These are phyloP conservation scores for Zosterops borbonicus DNA, from an alignment of 2,113 vertebrate species.

Conservation along the genomic window DNA sequence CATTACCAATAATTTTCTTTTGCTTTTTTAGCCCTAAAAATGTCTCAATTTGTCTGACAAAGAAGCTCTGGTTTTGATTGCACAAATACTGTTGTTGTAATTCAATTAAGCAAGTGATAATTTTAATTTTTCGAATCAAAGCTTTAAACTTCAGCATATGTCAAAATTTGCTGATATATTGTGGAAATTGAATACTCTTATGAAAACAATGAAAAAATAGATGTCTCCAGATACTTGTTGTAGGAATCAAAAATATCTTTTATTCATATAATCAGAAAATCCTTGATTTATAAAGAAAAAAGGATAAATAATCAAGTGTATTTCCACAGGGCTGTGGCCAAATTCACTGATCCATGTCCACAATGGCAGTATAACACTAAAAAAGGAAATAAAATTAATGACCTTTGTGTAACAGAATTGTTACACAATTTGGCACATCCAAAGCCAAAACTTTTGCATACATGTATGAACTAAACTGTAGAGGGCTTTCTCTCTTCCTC, in stretches of 20 bases:
- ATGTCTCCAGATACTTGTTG: not conserved
- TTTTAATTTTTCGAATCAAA: not conserved
- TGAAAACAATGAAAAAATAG: not conserved
- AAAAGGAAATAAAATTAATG: not conserved
- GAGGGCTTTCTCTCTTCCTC: not conserved
- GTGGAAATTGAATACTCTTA: not conserved
- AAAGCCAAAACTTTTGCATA: not conserved
- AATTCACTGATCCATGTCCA: not conserved
- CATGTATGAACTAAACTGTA: rapidly evolving
- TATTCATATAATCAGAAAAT: not conserved
- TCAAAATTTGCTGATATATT: not conserved
- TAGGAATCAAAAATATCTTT: not conserved
- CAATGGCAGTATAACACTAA: rapidly evolving
- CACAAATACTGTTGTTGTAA: not conserved
- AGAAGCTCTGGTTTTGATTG: not conserved
- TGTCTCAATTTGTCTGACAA: not conserved
- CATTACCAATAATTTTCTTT: not conserved
- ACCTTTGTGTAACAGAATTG: not conserved
- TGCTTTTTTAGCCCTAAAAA: not conserved
- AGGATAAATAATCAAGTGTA: not conserved
- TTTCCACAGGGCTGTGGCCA: not conserved
- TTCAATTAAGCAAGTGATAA: not conserved
- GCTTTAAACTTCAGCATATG: not conserved
- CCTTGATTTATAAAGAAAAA: not conserved
- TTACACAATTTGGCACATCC: rapidly evolving